Percentiles rank a stretch among this genome's conserved stretches.
phyloP scores from a whole-genome alignment of 2,797 vertebrate species.

The Mus caroli region DNA sequence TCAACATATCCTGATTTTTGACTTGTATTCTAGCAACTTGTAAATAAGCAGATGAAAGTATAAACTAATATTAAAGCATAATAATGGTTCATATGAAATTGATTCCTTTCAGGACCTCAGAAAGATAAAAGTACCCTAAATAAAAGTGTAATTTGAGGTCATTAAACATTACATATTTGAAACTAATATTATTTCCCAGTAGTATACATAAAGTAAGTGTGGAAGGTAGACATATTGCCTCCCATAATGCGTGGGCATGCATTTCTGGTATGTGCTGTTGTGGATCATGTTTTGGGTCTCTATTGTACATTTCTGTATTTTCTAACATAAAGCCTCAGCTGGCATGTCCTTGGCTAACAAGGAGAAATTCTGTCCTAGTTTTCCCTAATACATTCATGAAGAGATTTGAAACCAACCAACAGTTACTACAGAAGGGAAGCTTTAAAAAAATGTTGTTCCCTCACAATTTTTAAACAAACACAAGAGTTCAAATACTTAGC shows the following conservation, averaged over 20 bases:
- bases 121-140: conserved; percentile 64
- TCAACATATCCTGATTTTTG: conserved; percentile 12
- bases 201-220: conserved; percentile 69
- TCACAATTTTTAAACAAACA: conserved; percentile 85
- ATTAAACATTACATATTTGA: conserved; percentile 71
- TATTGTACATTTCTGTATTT: conserved; percentile 82
- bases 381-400: conserved; percentile 89
- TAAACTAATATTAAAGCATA: conserved; percentile 68
- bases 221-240: conserved; percentile 47
- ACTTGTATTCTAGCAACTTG: conserved; percentile 61
- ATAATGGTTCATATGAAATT: conserved; percentile 73
- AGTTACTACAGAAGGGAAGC: conserved; percentile 84
- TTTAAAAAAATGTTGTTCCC: conserved; percentile 70
- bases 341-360: conserved; percentile 87
- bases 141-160: conserved; percentile 46
- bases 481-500: conserved; percentile 84
- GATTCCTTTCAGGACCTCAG: conserved; percentile 76
- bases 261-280: conserved; percentile 77
- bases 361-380: conserved; percentile 86
- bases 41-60: conserved; percentile 59
- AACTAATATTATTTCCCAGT: conserved; percentile 68
- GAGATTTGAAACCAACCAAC: conserved; percentile 87
- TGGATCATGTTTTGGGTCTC: conserved; percentile 78
- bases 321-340: conserved; percentile 87
- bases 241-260: conserved; percentile 17